Conservation (phyloP, 2,113 vertebrate species). For the Burhinus bistriatus region DNA sequence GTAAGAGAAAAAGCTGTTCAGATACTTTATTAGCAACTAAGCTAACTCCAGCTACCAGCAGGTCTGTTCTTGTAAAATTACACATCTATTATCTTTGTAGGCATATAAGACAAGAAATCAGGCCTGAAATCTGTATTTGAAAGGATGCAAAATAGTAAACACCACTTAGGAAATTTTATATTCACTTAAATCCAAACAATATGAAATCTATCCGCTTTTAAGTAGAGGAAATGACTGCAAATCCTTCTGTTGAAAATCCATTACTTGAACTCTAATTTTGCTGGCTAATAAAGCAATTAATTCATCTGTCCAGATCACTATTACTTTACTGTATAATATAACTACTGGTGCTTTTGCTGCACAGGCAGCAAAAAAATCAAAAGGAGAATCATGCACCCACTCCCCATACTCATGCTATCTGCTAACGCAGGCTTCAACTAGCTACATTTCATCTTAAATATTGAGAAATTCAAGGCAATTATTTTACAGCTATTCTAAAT, state of each 20-base stretch:
- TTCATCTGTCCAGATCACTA: background rate
- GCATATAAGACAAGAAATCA: background rate
- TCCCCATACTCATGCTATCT: background rate
- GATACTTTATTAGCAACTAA: background rate
- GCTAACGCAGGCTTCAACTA: background rate
- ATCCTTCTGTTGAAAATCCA: background rate
- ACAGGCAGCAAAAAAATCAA: background rate
- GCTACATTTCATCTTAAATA: background rate
- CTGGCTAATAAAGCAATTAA: constrained; percentile 33
- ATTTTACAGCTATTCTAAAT: constrained; percentile 45
- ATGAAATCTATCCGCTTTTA: background rate
- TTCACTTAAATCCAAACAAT: background rate
- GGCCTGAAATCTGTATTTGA: background rate
- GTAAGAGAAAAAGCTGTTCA: background rate
- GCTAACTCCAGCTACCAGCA: background rate
- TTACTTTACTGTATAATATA: background rate
- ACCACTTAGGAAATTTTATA: background rate
- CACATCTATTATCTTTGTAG: background rate
- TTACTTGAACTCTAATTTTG: background rate
- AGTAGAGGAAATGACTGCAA: background rate
- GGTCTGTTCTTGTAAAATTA: background rate
- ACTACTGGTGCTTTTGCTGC: background rate
- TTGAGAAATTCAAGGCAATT: constrained; percentile 33
- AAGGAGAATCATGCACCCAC: background rate
- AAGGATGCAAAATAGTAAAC: constrained; percentile 1